Evolutionary conservation across 53 echinoderm and acorn worm species (phyloP).

Genomic region (Mesocentrotus franciscanus): DNA sequence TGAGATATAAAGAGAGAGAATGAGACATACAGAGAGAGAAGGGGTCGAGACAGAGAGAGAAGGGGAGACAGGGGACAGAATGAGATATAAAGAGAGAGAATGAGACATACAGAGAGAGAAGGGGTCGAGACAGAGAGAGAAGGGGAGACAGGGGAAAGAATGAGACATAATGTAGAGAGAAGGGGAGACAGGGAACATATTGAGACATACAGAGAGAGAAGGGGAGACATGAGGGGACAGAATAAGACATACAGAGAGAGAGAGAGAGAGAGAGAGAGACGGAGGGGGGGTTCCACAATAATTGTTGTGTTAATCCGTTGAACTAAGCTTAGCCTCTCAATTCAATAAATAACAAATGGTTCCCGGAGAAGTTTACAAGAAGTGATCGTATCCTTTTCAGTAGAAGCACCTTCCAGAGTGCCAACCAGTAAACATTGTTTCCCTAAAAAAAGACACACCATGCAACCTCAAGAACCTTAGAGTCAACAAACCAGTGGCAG

Average conservation of each 20-base stretch:
- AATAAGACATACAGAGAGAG: neutral
- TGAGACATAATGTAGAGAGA: neutral
- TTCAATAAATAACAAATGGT: neutral
- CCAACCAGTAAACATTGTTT: neutral
- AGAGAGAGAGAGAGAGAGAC: conserved; percentile 28
- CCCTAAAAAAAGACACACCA: neutral
- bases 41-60: neutral
- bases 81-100: neutral
- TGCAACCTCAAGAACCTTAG: neutral
- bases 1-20: neutral
- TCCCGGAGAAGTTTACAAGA: neutral
- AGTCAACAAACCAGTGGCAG: neutral
- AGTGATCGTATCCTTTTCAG: neutral
- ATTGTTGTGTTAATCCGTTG: too few species aligned
- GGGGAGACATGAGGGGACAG: neutral
- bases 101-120: neutral
- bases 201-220: neutral
- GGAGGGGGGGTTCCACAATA: neutral
- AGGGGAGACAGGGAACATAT: neutral
- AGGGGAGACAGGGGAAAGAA: neutral
- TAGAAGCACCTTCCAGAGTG: neutral
- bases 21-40: neutral
- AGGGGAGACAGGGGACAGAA: neutral
- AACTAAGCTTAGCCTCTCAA: too few species aligned
- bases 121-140: neutral